Base-by-base conservation (phyloP, 2,888 invertebrate species). In the Drosophila niveifrons region DNA sequence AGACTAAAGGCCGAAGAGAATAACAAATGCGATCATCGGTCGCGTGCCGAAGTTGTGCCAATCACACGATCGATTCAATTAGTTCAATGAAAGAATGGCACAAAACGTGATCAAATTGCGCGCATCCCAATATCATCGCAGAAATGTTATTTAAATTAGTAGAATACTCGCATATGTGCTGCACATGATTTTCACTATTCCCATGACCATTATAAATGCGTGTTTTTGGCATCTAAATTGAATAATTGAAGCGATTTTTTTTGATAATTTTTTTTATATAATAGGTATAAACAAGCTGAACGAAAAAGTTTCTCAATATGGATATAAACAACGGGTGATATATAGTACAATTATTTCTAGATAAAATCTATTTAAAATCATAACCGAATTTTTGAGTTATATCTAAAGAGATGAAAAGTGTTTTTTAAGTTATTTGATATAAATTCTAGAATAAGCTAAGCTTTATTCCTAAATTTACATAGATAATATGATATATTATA, bases 1-100 rank as follows among this genome's bases (percentile, higher is more conserved):
- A 3, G 34, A n/a, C 36, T 36, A 36, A 36, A 36, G 36, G n/a
- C 36, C 36, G 36, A n/a, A 39, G 34, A 50, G 10, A 57, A 61
- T 29, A 23, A 31, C 23, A 39, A 56, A 51, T n/a, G 41, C 29
- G 41, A 48, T 46, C 31, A 50, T 53, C 50, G 64, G 66, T 82
- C 82, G 85, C 85, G 82, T 80, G 80, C 72, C 63, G 52, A 61
- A 63, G 68, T 48, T 64, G 23, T 31, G 41, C 31, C 46, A 56
- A 66, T 82, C 77, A 75, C 69, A 72, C 82, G 70, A 74, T 66
- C 48, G 39, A 34, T 50, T 73, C 75, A 85, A 82, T 82, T 75
- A 68, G 68, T 48, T 78, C 44, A 70, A 75, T 72, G 65, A 73
- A 43, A 59, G 62, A 10, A 44, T 28, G 44, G 34, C 17, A 61